Base-by-base conservation (phyloP, 2,888 invertebrate species). In the Synanthedon andrenaeformis region DNA sequence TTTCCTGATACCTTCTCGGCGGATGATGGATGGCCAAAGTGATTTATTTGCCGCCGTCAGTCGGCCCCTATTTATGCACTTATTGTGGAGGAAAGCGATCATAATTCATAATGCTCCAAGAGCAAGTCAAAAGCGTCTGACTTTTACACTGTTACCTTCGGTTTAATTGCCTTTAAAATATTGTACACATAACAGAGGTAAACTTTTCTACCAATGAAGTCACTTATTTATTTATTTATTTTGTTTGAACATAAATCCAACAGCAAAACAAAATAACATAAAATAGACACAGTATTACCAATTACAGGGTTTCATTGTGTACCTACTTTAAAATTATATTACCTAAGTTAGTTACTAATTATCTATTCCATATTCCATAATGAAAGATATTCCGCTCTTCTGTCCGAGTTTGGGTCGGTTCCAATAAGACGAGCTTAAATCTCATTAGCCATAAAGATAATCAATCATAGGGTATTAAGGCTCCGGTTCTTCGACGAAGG, bases 381-480 rank as follows among this genome's bases (percentile, higher is more conserved):
- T 19, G 17, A 14, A n/a, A n/a, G n/a, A 8, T 42, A n/a, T 23
- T 51, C 12, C 57, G 62, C 65, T 59, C 14, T 5, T 0, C 42
- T 19, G 54, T 55, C 51, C 3, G 58, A 3, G 52, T 69, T 74
- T 70, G 55, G 0, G 52, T 69, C 67, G 60, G 35, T 48, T 14
- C 42, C 52, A 62, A 59, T 57, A 70, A 75, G 71, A 72, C 70
- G 63, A 70, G 69, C 67, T 69, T 64, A 63, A 69, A 76, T 77
- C 81, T 85, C 84, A 85, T 85, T 84, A 84, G 79, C 72, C 65
- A 66, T 68, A 68, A 75, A 72, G 76, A 83, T 79, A 79, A 85
- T 85, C 85, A 82, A 85, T 85, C 83, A 83, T 74, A 67, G 65
- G 67, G 79, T 77, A 83, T 82, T 79, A 82, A 75, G 76, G 75